Conservation (phyloP, 1,140 invertebrate genomes). For the Caenorhabditis inopinata region DNA sequence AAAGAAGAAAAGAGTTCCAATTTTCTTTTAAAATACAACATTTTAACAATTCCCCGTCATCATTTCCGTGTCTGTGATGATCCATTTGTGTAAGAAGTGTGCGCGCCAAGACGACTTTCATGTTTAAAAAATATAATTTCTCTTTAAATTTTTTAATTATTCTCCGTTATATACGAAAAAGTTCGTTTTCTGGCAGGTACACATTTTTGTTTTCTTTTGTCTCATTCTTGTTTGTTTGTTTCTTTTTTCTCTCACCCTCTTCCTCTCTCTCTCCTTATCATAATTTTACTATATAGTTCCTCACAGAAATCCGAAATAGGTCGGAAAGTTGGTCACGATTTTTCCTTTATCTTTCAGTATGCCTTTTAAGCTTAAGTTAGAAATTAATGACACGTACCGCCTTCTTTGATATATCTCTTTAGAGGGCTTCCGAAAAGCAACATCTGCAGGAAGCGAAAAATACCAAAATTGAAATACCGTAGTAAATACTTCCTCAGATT, state of each 20-base stretch:
- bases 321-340: background rate
- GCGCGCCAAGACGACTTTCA: background rate
- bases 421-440: no score
- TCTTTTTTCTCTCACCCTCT: background rate
- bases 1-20: no score
- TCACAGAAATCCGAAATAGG: background rate
- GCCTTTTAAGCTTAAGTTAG: no score
- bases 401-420: no score
- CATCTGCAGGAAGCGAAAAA: no score
- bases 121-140: background rate
- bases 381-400: no score
- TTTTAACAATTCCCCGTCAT: constrained; percentile 33
- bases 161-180: background rate
- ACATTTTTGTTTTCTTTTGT: background rate
- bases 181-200: background rate
- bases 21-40: no score
- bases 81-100: background rate
- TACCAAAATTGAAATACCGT: no score
- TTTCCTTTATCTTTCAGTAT: no score
- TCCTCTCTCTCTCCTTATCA: no score
- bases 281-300: no score
- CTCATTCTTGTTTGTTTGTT: background rate
- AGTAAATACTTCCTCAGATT: no score
- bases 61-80: constrained; percentile 27
- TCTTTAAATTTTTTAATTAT: background rate